Base-by-base conservation (phyloP, 2,797 vertebrate genomes). In the Enteromius viviparus region DNA sequence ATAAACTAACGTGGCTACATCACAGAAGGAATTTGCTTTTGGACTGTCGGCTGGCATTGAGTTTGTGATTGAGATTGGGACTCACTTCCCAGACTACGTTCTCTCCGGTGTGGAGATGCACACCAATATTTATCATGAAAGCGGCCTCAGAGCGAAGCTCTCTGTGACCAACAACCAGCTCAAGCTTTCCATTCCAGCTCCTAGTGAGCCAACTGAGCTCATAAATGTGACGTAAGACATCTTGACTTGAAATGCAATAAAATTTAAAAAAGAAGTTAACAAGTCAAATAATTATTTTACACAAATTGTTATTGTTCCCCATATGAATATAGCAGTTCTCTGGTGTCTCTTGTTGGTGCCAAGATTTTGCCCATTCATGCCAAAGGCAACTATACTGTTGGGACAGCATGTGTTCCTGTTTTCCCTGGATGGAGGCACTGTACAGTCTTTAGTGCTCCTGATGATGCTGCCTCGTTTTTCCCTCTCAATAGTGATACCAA, bases 41-140 rank as follows among this genome's bases (percentile, higher is more conserved):
- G 96, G 96, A 89, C 97, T 98, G 21, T 97, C 96, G 0, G 89
- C 96, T 89, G 93, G 94, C 55, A 62, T 97, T 88, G 97, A 97
- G 88, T 96, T 99, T 92, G 93, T 95, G 85, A 96, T 96, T 74
- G 92, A 93, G 4, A 45, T 98, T 89, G 97, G 96, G 81, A 89
- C 95, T 83, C 84, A 94, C 87, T 87, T 98, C 34, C 97, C 98
- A 1, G 94, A 96, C 88, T 98, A 96, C 85, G 88, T 95, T 69
- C 89, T 88, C 83, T 96, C 92, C 55, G 96, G 96, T 0, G 91
- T 99, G 71, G 96, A 97, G 82, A 94, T 97, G 92, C 95, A 96
- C 91, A 95, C 95, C 77, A 97, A 94, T 85, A 84, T 98, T 69
- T 97, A 95, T 93, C 96, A 96, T 2, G 96, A 99, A 88, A 97